These are phyloP conservation scores for Styela clava DNA, from an alignment of 23 tunicate species.

Conservation along the genomic window DNA sequence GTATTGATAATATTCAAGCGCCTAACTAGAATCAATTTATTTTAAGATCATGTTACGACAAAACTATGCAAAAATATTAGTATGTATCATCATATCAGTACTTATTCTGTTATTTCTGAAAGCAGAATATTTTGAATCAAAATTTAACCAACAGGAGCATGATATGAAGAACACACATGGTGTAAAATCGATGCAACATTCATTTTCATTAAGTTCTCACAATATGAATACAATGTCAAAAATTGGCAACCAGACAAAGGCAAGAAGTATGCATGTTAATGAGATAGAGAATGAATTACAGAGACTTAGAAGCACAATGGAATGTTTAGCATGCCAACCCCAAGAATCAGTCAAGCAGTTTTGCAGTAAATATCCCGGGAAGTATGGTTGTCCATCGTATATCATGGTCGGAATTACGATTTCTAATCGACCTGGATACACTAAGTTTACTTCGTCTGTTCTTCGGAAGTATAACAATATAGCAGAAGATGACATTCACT, in stretches of 20 bases:
- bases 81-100: too few species aligned
- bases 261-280: background rate
- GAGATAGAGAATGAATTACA: background rate
- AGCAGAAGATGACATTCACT: background rate
- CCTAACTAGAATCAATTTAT: too few species aligned
- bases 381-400: background rate
- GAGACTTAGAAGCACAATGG: background rate
- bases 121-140: too few species aligned
- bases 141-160: too few species aligned
- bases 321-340: background rate
- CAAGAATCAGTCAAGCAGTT: background rate
- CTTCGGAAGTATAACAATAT: background rate
- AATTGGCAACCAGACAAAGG: background rate
- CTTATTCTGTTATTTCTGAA: too few species aligned
- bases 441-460: slow-evolving; percentile 12
- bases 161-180: too few species aligned
- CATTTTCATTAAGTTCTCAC: too few species aligned
- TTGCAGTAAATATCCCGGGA: background rate
- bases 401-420: background rate
- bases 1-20: too few species aligned
- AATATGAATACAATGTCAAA: too few species aligned
- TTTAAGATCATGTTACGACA: too few species aligned
- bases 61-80: too few species aligned
- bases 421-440: background rate
- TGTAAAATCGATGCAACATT: too few species aligned